Percentiles rank a stretch among this genome's conserved stretches.
phyloP scores from a whole-genome alignment of 2,888 invertebrate genomes.

The Agapostemon virescens region DNA sequence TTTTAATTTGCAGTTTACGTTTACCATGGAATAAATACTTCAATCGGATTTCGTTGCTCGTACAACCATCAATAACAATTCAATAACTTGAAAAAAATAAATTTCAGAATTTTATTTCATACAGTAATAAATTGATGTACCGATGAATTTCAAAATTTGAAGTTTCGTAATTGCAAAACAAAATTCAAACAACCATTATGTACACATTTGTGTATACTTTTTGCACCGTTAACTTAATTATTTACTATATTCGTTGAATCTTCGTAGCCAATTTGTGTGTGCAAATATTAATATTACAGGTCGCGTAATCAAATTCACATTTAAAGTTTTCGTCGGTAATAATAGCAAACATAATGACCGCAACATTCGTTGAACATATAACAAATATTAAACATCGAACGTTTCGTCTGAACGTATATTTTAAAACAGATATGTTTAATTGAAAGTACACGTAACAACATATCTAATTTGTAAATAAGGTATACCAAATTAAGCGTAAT shows the following conservation, averaged over 20 bases:
- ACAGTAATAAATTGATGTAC: neutral
- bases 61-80: neutral
- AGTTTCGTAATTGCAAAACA: neutral
- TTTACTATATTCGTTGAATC: neutral
- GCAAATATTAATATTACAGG: neutral
- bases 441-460: conserved; percentile 7
- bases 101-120: neutral
- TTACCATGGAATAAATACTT: neutral
- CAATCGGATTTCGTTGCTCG: neutral
- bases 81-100: neutral
- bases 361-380: neutral
- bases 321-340: neutral
- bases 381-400: neutral
- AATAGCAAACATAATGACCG: neutral
- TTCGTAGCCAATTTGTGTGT: neutral
- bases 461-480: neutral
- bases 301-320: neutral
- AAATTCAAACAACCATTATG: neutral
- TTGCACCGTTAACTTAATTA: neutral
- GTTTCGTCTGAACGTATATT: neutral
- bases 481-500: neutral
- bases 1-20: neutral
- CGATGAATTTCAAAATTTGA: neutral
- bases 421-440: neutral
- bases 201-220: neutral